Evolutionary conservation across 2,888 invertebrate genomes (phyloP), one percentile per base, ranked within the genome.

Genomic region (Cataglyphis albicans): DNA sequence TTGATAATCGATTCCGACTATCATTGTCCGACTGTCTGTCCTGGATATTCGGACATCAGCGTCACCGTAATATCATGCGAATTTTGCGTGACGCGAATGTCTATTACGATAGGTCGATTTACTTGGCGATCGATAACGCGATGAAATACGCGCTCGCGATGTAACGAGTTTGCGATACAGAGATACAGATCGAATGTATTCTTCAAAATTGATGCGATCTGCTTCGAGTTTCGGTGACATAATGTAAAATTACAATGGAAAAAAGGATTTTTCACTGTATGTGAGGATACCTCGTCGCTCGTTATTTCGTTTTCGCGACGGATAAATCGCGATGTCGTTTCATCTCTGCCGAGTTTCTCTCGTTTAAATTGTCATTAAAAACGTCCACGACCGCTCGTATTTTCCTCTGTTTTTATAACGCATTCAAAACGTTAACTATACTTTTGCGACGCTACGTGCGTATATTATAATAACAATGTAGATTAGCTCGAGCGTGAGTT

Each of bases 391-490:
- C 10, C 3, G 29, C 32, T n/a, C 29, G 25, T 38, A 29, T 67
- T 32, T 41, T 21, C 35, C 12, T 4, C 15, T 9, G 32, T 21
- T 59, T 78, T 78, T 48, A 21, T 32, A 21, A 44, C 15, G 68
- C 29, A 41, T 78, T 72, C 25, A 35, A 80, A 80, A 48, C 73
- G 35, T 72, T 72, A 80, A 73, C 78, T 59, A 25, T n/a, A 80
- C 35, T 72, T 80, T 35, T 18, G 59, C 25, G 35, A 76, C 25
- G 38, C 65, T 38, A 38, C 21, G 35, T 35, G 59, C 78, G 78
- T 59, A 59, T 80, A 59, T 80, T 80, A n/a, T n/a, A n/a, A n/a
- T n/a, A 80, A 73, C 78, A 72, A 80, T 72, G 59, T 59, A 72
- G 78, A 80, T 80, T 72, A 80, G 73, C 59, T 59, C 41, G 25